Evolutionary conservation across 2,888 invertebrate genomes (phyloP).

Genomic region (Biston betularia): DNA sequence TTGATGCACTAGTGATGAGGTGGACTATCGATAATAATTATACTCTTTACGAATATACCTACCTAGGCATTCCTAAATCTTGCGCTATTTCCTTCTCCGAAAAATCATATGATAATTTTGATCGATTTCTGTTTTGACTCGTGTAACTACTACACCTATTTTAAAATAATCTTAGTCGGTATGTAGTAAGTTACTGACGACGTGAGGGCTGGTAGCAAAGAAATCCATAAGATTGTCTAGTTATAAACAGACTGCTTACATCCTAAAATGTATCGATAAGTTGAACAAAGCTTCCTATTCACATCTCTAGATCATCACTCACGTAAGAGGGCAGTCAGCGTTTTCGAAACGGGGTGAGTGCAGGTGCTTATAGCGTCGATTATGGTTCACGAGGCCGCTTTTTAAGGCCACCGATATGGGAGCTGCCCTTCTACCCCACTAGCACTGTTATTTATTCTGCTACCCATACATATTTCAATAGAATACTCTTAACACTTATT

Average conservation of each 20-base stretch:
- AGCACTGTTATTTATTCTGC: background rate
- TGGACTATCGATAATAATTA: slow-evolving; percentile 32
- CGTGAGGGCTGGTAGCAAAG: too few relatives aligned
- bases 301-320: slow-evolving; percentile 48
- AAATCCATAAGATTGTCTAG: background rate
- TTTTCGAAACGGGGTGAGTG: slow-evolving; percentile 79
- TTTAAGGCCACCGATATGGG: slow-evolving; percentile 42
- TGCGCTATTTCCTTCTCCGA: too few relatives aligned
- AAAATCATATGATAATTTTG: too few relatives aligned
- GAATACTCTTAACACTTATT: too few relatives aligned
- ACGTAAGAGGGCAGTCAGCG: slow-evolving; percentile 75
- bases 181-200: too few relatives aligned
- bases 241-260: background rate
- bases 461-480: too few relatives aligned
- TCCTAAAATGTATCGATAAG: slow-evolving; percentile 10
- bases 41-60: background rate
- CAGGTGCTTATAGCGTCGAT: slow-evolving; percentile 62
- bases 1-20: slow-evolving; percentile 47
- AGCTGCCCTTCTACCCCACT: slow-evolving; percentile 28
- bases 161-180: too few relatives aligned
- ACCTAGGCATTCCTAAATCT: too few relatives aligned
- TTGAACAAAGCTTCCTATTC: slow-evolving; percentile 23
- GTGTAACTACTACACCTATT: too few relatives aligned
- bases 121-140: too few relatives aligned
- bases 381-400: slow-evolving; percentile 45